Base-by-base conservation (phyloP, 2,113 vertebrate species). In the Pyxicephalus adspersus region DNA sequence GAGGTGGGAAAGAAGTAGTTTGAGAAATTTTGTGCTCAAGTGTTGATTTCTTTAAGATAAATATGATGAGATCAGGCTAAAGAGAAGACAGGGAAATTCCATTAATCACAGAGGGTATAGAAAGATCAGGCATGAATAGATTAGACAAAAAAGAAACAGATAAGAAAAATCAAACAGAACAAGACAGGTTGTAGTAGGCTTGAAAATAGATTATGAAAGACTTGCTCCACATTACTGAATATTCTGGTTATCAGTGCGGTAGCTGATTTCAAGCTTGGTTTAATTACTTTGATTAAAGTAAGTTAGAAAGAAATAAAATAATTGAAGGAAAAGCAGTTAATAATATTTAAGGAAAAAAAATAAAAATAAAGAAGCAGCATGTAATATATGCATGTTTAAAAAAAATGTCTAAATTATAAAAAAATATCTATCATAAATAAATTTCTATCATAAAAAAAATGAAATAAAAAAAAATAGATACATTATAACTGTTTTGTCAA, bases 31-130 rank as follows among this genome's bases (percentile, higher is more conserved):
- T 57, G 18, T 57, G 52, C 31, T 72, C 4, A n/a, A 29, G 52
- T 55, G 26, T 54, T 16, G 70, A 29, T 72, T 55, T 55, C 68
- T 57, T 13, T 2, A 55, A 19, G 26, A 26, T 31, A 55, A 26
- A 55, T 31, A 72, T 72, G 26, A 72, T 55, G 38, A 45, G 65
- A 68, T 50, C 66, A 68, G 38, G 38, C 66, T 51, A 25, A 68
- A 51, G 13, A 26, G 66, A 51, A 26, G 22, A 57, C 0, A 8
- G 16, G 67, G 67, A 54, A 28, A 54, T 71, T 51, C 45, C 67
- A 71, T 28, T 71, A 52, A 71, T 71, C 50, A 71, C 1, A 13
- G 50, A 54, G 22, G n/a, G 67, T 17, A 52, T 54, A 25, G 26
- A 28, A 25, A 54, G 67, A 54, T 25, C 19, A 71, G 23, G 23